Conservation (phyloP, 2,888 invertebrate genomes). For the Harpalus rufipes region DNA sequence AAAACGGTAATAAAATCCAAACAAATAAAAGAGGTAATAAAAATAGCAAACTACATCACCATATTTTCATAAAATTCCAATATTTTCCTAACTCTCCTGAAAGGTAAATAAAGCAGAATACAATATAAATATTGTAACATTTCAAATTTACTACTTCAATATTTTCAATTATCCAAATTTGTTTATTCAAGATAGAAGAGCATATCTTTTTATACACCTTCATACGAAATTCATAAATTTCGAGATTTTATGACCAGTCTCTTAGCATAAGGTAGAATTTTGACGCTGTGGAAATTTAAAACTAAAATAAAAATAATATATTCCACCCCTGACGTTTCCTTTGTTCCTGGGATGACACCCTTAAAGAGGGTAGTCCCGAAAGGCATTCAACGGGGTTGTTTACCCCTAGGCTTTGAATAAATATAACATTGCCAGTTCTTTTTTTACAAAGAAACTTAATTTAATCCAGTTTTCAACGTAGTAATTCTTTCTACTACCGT, state of each 20-base stretch:
- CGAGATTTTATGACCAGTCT: slow-evolving; percentile 48
- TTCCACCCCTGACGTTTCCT: slow-evolving; percentile 43
- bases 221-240: slow-evolving; percentile 54
- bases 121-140: slow-evolving; percentile 4
- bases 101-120: slow-evolving; percentile 17
- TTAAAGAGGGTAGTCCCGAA: neutral
- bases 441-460: neutral
- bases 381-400: neutral
- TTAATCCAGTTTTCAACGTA: neutral
- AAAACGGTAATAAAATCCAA: neutral
- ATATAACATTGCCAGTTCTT: neutral
- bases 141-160: slow-evolving; percentile 19
- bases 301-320: slow-evolving; percentile 65
- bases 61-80: slow-evolving; percentile 1
- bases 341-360: slow-evolving; percentile 61
- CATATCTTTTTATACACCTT: neutral
- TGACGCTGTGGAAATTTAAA: slow-evolving; percentile 55
- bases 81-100: neutral
- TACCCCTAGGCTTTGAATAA: neutral
- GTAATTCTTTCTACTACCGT: too few relatives aligned
- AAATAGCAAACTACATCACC: slow-evolving; percentile 3
- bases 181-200: slow-evolving; percentile 21
- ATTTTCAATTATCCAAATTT: slow-evolving; percentile 35
- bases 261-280: slow-evolving; percentile 45
- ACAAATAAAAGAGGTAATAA: neutral